Percentiles rank a stretch among this genome's conserved stretches.
Evolutionary conservation across 2,113 vertebrate species (phyloP).

Genomic region (Leptobrachium leishanense): DNA sequence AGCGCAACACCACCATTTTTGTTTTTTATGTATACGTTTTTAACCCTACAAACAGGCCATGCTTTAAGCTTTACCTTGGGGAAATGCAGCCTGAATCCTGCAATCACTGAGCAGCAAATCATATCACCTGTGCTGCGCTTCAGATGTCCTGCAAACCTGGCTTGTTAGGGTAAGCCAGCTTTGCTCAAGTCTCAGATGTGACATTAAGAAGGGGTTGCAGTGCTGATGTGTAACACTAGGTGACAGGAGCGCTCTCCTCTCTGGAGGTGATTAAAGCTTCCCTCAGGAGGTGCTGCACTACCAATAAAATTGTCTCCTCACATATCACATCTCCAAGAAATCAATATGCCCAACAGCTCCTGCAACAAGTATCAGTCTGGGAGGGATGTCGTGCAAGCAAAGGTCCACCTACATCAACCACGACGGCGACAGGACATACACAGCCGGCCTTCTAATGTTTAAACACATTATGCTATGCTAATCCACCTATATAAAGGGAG

Average conservation of each 20-base stretch:
- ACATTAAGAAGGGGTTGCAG: not conserved
- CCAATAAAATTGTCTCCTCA: conserved; percentile 46
- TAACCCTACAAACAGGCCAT: too few relatives aligned
- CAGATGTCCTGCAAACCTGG: too few relatives aligned
- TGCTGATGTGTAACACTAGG: conserved; percentile 14
- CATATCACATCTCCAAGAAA: conserved; percentile 45
- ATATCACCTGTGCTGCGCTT: too few relatives aligned
- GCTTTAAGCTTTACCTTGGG: too few relatives aligned
- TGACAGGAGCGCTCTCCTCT: conserved; percentile 36
- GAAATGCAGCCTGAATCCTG: too few relatives aligned
- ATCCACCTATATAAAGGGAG: too few relatives aligned
- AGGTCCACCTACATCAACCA: conserved; percentile 37
- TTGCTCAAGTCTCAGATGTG: too few relatives aligned
- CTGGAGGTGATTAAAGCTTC: not conserved
- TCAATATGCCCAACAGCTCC: conserved; percentile 49
- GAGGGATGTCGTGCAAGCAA: conserved; percentile 40
- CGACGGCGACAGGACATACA: conserved; percentile 14
- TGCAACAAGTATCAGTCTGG: conserved; percentile 49
- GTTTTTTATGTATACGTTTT: too few relatives aligned
- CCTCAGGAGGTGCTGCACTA: conserved; percentile 30
- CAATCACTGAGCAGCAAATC: too few relatives aligned
- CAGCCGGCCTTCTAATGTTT: not conserved
- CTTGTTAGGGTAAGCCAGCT: too few relatives aligned
- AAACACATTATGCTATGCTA: not conserved
- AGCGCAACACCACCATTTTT: too few relatives aligned